Evolutionary conservation across 2,797 vertebrate species (phyloP).

Genomic region (Streptopelia turtur): DNA sequence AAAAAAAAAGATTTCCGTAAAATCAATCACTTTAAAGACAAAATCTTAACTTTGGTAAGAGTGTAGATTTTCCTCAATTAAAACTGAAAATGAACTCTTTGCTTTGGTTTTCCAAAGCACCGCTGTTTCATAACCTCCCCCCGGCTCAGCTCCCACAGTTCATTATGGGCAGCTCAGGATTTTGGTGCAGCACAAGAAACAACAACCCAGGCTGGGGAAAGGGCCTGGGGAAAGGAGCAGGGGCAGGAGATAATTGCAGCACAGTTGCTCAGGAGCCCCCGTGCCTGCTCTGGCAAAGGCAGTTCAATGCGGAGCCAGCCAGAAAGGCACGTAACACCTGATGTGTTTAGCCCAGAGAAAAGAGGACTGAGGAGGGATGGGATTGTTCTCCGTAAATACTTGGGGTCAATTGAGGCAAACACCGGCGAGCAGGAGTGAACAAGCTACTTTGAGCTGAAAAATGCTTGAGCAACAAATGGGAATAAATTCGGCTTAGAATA

Average conservation of each 20-base stretch:
- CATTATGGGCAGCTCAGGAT: not conserved
- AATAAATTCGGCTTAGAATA: not conserved
- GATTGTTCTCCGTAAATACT: not conserved
- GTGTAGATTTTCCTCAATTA: not conserved
- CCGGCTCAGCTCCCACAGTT: not conserved
- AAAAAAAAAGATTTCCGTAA: not conserved
- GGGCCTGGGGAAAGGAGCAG: not conserved
- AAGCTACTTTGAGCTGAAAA: not conserved
- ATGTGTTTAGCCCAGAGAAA: not conserved
- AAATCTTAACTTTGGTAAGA: not conserved
- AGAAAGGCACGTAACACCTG: not conserved
- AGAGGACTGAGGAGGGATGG: not conserved
- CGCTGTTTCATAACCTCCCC: not conserved
- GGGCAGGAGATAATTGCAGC: not conserved
- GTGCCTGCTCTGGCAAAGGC: not conserved
- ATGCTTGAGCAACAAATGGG: not conserved
- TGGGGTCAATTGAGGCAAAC: not conserved
- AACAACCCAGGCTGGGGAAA: too few species aligned
- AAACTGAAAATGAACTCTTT: not conserved
- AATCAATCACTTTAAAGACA: not conserved
- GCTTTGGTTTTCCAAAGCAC: not conserved
- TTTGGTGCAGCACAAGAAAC: not conserved
- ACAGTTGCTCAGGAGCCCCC: not conserved
- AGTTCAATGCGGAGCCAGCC: not conserved
- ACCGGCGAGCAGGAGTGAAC: not conserved